Evolutionary conservation across 2,797 vertebrate species (phyloP).

Genomic region (Falco columbarius): DNA sequence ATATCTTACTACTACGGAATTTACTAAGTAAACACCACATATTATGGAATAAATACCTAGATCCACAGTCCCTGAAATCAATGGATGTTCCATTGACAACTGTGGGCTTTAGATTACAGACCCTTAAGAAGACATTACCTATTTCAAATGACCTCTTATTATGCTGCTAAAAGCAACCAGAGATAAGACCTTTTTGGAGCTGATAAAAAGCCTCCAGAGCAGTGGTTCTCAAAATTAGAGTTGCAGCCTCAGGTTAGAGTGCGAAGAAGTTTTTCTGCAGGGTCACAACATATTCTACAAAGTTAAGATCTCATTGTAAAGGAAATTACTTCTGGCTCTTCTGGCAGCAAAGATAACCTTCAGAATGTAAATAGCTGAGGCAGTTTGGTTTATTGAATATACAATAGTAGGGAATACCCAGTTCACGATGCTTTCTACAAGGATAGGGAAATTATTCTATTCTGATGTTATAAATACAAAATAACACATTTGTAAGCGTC

Average conservation of each 20-base stretch:
- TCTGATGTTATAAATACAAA: background rate
- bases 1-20: background rate
- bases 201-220: conserved; percentile 4
- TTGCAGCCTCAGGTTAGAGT: background rate
- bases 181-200: conserved; percentile 15
- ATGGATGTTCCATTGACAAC: background rate
- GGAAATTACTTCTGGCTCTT: conserved; percentile 28
- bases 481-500: background rate
- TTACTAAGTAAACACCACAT: background rate
- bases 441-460: background rate
- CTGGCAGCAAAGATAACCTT: conserved; percentile 50
- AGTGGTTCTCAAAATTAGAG: conserved; percentile 4
- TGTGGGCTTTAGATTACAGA: background rate
- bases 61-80: background rate
- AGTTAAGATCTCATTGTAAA: conserved; percentile 24
- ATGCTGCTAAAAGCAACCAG: conserved; percentile 12
- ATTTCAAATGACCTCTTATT: conserved; percentile 23
- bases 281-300: background rate
- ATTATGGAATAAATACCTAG: background rate
- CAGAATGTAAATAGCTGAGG: conserved; percentile 23
- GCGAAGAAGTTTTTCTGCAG: conserved; percentile 3
- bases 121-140: background rate
- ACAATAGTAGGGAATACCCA: background rate
- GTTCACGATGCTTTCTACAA: background rate
- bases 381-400: background rate